Evolutionary conservation across 2,113 vertebrate species (phyloP).

Genomic region (Ornithorhynchus anatinus): DNA sequence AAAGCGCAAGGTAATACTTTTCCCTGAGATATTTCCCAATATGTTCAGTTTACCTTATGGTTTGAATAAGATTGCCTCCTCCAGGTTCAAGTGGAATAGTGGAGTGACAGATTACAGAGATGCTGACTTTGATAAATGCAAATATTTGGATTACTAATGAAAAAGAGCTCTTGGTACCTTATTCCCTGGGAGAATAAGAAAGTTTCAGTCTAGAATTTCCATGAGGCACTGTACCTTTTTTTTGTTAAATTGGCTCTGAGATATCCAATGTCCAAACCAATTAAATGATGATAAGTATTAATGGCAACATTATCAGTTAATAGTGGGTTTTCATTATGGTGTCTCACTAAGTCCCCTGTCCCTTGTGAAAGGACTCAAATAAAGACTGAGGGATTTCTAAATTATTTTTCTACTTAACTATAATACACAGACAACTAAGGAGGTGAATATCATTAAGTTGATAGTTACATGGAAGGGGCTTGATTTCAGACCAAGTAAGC

Average conservation of each 20-base stretch:
- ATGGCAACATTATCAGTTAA: conserved; percentile 14
- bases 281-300: conserved; percentile 33
- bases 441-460: not conserved
- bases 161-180: too few species aligned
- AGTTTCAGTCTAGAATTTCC: too few species aligned
- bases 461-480: not conserved
- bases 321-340: not conserved
- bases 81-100: not conserved
- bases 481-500: not conserved
- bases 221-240: not conserved
- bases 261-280: conserved; percentile 10
- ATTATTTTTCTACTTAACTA: not conserved
- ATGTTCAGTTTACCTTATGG: conserved; percentile 23
- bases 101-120: too few species aligned
- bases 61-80: conserved; percentile 29
- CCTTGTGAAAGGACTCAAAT: not conserved
- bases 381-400: not conserved
- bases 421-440: not conserved
- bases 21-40: conserved; percentile 33
- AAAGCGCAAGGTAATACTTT: conserved; percentile 55
- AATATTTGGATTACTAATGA: too few species aligned
- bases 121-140: too few species aligned
- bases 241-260: conserved; percentile 15
- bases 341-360: not conserved
- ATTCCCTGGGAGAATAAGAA: too few species aligned